Conservation (phyloP, 1,140 invertebrate species). For the Danaus plexippus region DNA sequence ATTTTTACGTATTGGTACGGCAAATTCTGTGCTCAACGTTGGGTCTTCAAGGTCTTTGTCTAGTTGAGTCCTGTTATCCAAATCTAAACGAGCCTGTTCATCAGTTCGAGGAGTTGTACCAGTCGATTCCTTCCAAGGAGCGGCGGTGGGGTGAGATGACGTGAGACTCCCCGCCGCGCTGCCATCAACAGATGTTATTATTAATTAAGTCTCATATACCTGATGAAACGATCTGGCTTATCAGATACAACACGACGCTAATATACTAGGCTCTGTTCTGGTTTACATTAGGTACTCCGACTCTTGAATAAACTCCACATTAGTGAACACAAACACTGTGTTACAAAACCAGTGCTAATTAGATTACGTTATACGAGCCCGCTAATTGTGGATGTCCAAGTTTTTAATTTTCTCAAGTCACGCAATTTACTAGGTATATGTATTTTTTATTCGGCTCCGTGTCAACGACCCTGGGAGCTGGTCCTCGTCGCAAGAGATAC, state of each 20-base stretch:
- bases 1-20: no score
- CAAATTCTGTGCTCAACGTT: no score
- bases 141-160: slow-evolving; percentile 21
- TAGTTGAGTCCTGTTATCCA: no score
- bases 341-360: slow-evolving; percentile 11
- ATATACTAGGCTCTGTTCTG: no score
- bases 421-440: slow-evolving; percentile 7
- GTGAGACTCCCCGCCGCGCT: slow-evolving; percentile 31
- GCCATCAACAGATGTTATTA: slow-evolving; percentile 23
- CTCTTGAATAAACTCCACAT: no score
- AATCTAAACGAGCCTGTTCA: no score
- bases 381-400: slow-evolving; percentile 19
- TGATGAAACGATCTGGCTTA: neutral
- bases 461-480: slow-evolving; percentile 34
- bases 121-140: neutral
- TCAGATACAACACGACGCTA: no score
- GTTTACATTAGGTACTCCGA: no score
- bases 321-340: no score
- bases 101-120: no score
- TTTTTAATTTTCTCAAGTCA: slow-evolving; percentile 21
- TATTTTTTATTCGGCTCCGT: slow-evolving; percentile 26
- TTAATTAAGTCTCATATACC: slow-evolving; percentile 29
- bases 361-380: slow-evolving; percentile 8
- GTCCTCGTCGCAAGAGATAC: slow-evolving; percentile 16
- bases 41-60: no score